Percentiles rank a stretch among this genome's conserved stretches.
These are phyloP conservation scores for Hymenopus coronatus DNA, from an alignment of 2,888 invertebrate species.

Conservation along the genomic window DNA sequence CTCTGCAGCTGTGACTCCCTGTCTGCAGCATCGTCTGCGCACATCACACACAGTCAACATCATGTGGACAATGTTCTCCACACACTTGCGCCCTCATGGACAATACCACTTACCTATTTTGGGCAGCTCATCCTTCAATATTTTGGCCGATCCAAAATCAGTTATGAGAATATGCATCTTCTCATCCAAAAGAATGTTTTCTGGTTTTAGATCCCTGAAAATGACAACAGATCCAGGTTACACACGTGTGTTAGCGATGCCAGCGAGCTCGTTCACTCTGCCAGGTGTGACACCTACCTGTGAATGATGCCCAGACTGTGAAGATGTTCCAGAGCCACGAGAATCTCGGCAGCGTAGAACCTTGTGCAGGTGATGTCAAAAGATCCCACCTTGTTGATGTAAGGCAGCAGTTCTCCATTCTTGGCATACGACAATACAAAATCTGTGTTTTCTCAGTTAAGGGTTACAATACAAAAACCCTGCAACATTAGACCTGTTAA, in stretches of 20 bases:
- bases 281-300: conserved; percentile 50
- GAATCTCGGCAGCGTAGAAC: conserved; percentile 93
- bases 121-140: conserved; percentile 51
- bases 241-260: no score
- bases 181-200: conserved; percentile 93
- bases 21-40: conserved; percentile 27
- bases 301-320: conserved; percentile 88
- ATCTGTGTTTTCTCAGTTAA: conserved; percentile 50
- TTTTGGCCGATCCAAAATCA: conserved; percentile 96
- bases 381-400: conserved; percentile 85
- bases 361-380: conserved; percentile 86
- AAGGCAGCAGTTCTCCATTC: conserved; percentile 89
- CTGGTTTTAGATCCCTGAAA: conserved; percentile 83
- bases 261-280: no score
- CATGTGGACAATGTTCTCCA: neutral
- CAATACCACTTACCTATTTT: conserved; percentile 20
- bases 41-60: neutral
- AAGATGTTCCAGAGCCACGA: conserved; percentile 88
- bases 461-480: conserved; percentile 12
- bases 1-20: conserved; percentile 28
- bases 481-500: no score
- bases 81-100: neutral
- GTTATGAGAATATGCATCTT: conserved; percentile 95
- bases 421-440: conserved; percentile 94
- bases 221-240: conserved; percentile 4